Evolutionary conservation across 2,888 invertebrate genomes (phyloP).

Genomic region (Thereva nobilitata): DNA sequence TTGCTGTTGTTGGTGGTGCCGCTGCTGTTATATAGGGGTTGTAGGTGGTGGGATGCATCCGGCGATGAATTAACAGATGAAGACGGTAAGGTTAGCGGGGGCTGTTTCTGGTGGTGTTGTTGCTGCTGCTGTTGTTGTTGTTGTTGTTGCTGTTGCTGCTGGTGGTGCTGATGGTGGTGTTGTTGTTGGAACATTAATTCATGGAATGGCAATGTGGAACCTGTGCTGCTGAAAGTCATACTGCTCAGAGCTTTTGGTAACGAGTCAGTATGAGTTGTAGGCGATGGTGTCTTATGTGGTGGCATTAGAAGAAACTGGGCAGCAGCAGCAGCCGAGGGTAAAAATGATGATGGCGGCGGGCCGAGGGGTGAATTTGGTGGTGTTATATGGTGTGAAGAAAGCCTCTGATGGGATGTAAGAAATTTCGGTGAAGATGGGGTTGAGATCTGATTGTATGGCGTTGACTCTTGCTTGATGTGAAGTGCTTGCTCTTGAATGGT

Average conservation of each 20-base stretch:
- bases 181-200: slow-evolving; percentile 43
- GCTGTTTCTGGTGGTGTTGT: slow-evolving; percentile 8
- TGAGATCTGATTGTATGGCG: slow-evolving; percentile 42
- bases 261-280: slow-evolving; percentile 39
- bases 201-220: slow-evolving; percentile 38
- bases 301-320: slow-evolving; percentile 43
- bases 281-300: slow-evolving; percentile 42
- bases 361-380: slow-evolving; percentile 29
- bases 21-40: slow-evolving; percentile 5
- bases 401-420: slow-evolving; percentile 31
- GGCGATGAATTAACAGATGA: slow-evolving; percentile 26
- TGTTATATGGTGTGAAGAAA: slow-evolving; percentile 37
- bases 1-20: slow-evolving; percentile 2
- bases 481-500: slow-evolving; percentile 42
- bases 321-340: slow-evolving; percentile 37
- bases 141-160: slow-evolving; percentile 16
- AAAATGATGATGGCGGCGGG: slow-evolving; percentile 38
- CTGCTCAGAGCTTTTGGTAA: slow-evolving; percentile 35
- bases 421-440: slow-evolving; percentile 43
- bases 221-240: slow-evolving; percentile 31
- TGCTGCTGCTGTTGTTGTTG: slow-evolving; percentile 24
- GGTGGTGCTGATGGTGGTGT: slow-evolving; percentile 37
- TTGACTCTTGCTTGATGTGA: slow-evolving; percentile 41
- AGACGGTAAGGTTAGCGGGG: background rate
- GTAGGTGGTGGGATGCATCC: slow-evolving; percentile 23